phyloP scores from a whole-genome alignment of 35 echinoderm and acorn worm species.

The Chiridota heheva region DNA sequence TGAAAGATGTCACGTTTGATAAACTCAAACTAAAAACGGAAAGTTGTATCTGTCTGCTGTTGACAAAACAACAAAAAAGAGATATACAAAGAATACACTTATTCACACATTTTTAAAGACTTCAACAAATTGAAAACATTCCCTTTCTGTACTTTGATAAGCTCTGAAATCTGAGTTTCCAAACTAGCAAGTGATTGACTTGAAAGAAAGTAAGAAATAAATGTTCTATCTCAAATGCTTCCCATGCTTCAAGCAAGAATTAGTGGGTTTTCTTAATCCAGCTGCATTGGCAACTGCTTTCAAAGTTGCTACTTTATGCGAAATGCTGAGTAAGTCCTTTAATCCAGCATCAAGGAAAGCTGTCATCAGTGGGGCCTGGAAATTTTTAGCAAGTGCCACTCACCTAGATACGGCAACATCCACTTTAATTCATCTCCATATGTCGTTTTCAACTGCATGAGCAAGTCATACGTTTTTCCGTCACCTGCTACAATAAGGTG shows the following conservation, averaged over 20 bases:
- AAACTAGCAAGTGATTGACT: neutral
- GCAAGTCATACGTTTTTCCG: conserved; percentile 21
- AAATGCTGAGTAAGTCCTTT: neutral
- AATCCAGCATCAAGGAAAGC: conserved; percentile 23
- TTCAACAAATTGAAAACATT: neutral
- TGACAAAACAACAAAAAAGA: neutral
- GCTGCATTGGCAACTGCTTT: conserved; percentile 28
- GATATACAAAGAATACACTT: neutral
- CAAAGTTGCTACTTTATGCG: conserved; percentile 36
- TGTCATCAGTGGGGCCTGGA: conserved; percentile 21
- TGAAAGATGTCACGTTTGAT: conserved; percentile 9
- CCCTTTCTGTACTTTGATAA: no score
- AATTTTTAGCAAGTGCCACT: conserved; percentile 37
- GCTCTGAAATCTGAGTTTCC: no score
- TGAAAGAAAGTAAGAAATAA: neutral
- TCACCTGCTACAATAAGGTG: conserved; percentile 30
- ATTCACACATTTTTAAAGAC: neutral
- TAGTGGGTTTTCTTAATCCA: conserved; percentile 1
- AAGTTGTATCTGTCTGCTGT: neutral
- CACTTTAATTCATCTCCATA: conserved; percentile 38
- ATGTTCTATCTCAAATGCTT: neutral
- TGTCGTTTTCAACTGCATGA: neutral
- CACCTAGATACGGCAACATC: conserved; percentile 17
- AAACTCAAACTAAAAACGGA: neutral
- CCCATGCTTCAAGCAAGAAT: neutral